phyloP scores from a whole-genome alignment of 1,140 invertebrate genomes.

The Lordiphosa clarofinis region DNA sequence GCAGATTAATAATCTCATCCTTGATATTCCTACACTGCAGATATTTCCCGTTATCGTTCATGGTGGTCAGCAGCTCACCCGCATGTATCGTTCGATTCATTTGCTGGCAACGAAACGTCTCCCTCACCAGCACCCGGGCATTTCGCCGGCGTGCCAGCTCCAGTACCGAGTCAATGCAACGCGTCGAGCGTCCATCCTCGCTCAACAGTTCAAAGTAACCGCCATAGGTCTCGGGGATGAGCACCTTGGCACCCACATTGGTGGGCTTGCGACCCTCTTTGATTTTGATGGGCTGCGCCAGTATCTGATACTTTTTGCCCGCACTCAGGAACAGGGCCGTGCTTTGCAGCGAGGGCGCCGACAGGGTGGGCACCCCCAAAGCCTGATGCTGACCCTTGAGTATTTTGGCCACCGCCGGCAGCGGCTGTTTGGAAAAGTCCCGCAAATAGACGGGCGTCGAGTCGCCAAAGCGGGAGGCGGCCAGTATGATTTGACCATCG shows the following conservation, averaged over 20 bases:
- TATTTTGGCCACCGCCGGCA: constrained; percentile 93
- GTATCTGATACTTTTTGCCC: constrained; percentile 90
- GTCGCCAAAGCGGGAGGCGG: constrained; percentile 91
- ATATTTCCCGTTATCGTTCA: constrained; percentile 87
- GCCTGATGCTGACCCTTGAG: constrained; percentile 95
- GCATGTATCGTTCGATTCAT: constrained; percentile 88
- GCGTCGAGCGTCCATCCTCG: constrained; percentile 93
- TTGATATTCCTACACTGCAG: constrained; percentile 92
- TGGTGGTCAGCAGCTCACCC: constrained; percentile 86
- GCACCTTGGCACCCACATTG: constrained; percentile 89
- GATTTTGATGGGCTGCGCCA: constrained; percentile 94
- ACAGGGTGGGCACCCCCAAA: constrained; percentile 91
- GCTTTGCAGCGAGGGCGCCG: constrained; percentile 90
- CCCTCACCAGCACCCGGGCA: constrained; percentile 87
- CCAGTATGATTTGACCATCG: constrained; percentile 90
- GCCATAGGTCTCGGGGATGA: constrained; percentile 93
- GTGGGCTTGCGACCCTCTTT: constrained; percentile 88
- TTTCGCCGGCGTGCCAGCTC: constrained; percentile 87
- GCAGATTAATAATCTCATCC: constrained; percentile 90
- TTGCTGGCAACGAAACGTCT: constrained; percentile 82
- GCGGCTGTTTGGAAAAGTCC: constrained; percentile 85
- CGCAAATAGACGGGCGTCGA: constrained; percentile 73
- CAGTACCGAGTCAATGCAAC: constrained; percentile 92
- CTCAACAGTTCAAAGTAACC: constrained; percentile 96
- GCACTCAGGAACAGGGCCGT: constrained; percentile 91